These are phyloP conservation scores for Yponomeuta plumbellus DNA, from an alignment of 2,888 invertebrate species.

Conservation along the genomic window DNA sequence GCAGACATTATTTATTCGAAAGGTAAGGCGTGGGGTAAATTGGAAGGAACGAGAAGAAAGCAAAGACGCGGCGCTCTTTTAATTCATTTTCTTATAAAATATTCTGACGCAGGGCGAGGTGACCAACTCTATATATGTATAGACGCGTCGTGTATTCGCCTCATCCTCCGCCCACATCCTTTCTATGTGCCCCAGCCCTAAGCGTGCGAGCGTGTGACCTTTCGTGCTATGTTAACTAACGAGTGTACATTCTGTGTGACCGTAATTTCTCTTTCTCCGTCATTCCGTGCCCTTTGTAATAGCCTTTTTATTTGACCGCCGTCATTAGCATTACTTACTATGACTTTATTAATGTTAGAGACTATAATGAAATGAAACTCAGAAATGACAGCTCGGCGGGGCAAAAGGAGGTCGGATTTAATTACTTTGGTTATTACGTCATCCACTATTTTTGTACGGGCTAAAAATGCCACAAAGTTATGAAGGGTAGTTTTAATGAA, in stretches of 20 bases:
- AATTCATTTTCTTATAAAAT: too few relatives aligned
- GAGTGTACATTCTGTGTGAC: background rate
- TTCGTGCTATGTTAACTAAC: too few relatives aligned
- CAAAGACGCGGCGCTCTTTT: too few relatives aligned
- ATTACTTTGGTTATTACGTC: background rate
- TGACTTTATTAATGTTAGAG: background rate
- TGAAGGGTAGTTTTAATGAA: background rate
- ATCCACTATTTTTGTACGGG: background rate
- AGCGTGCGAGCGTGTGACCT: too few relatives aligned
- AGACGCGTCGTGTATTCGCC: too few relatives aligned
- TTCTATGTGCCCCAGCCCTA: too few relatives aligned
- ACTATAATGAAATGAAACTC: background rate
- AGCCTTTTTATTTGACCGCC: background rate
- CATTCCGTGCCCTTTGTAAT: background rate
- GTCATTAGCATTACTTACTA: constrained; percentile 1
- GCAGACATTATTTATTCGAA: too few relatives aligned
- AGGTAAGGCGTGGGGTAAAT: too few relatives aligned
- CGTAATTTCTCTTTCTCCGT: background rate
- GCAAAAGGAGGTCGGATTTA: background rate
- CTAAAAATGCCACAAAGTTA: background rate
- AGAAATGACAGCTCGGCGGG: background rate
- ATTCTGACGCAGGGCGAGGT: too few relatives aligned
- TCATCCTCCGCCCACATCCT: too few relatives aligned
- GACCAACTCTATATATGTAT: too few relatives aligned
- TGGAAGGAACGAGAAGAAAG: too few relatives aligned